Percentiles rank a stretch among this genome's conserved stretches.
These are phyloP conservation scores for Lytechinus pictus DNA, from an alignment of 35 echinoderm and acorn worm genomes.

Conservation along the genomic window DNA sequence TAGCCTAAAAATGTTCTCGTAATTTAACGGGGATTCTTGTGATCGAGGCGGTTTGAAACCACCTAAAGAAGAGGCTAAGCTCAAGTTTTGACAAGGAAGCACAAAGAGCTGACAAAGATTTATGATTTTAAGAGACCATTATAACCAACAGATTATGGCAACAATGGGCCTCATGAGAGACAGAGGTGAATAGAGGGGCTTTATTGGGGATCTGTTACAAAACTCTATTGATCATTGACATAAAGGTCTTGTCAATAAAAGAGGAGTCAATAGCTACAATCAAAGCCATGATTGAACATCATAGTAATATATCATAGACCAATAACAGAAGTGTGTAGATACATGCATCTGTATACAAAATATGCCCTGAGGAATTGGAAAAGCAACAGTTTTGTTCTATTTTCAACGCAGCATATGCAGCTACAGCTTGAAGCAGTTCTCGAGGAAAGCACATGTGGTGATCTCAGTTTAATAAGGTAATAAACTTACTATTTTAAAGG, in stretches of 20 bases:
- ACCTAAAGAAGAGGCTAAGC: constrained; percentile 2
- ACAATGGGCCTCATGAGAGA: neutral
- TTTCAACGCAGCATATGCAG: too few species aligned
- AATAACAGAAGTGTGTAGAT: neutral
- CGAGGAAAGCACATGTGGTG: too few species aligned
- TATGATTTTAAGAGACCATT: neutral
- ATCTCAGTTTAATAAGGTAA: too few species aligned
- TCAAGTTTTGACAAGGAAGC: neutral
- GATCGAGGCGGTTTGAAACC: too few species aligned
- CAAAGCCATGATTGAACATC: neutral
- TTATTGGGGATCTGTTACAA: neutral
- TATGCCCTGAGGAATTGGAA: neutral
- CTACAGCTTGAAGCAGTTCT: too few species aligned
- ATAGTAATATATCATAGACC: neutral
- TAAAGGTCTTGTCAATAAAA: constrained; percentile 3
- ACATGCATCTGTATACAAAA: neutral
- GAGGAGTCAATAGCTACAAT: neutral
- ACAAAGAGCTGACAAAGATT: neutral
- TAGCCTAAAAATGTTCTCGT: too few species aligned
- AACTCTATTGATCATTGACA: neutral
- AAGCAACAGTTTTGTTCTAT: neutral
- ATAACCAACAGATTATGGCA: neutral
- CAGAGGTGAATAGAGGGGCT: neutral
- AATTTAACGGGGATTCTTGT: too few species aligned
- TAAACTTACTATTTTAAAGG: too few species aligned